Percentiles rank a stretch among this genome's conserved stretches.
Evolutionary conservation across 2,797 vertebrate genomes (phyloP).

Genomic region (Peromyscus melanophrys): DNA sequence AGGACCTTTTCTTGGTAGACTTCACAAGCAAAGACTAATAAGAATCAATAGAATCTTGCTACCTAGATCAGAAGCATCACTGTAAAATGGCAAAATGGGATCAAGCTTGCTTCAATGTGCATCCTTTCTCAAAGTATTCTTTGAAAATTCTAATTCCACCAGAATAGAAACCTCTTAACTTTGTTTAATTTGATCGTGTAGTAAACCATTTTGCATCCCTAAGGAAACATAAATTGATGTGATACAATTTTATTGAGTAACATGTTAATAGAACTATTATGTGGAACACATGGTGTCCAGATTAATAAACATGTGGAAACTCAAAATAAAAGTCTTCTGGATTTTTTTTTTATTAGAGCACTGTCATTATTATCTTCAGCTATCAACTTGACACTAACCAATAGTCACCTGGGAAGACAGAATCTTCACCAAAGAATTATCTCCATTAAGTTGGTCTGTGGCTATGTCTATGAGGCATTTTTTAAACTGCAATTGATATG

Average conservation of each 20-base stretch:
- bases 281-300: background rate
- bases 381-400: background rate
- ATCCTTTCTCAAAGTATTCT: background rate
- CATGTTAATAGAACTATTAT: background rate
- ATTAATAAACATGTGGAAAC: background rate
- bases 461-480: background rate
- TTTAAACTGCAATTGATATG: background rate
- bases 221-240: background rate
- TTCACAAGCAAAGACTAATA: background rate
- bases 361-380: background rate
- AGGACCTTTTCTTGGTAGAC: background rate
- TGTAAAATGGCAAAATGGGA: background rate
- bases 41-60: background rate
- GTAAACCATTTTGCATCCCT: background rate
- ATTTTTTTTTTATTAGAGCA: background rate
- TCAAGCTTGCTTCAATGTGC: background rate
- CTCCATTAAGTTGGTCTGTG: background rate
- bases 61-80: background rate
- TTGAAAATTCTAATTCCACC: background rate
- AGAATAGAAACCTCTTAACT: background rate
- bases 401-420: background rate
- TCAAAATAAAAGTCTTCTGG: conserved; percentile 13
- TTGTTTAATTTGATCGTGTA: background rate
- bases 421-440: background rate
- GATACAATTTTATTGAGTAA: background rate